These are phyloP conservation scores for Syrmaticus mikado DNA, from an alignment of 2,113 vertebrate species.

Conservation along the genomic window DNA sequence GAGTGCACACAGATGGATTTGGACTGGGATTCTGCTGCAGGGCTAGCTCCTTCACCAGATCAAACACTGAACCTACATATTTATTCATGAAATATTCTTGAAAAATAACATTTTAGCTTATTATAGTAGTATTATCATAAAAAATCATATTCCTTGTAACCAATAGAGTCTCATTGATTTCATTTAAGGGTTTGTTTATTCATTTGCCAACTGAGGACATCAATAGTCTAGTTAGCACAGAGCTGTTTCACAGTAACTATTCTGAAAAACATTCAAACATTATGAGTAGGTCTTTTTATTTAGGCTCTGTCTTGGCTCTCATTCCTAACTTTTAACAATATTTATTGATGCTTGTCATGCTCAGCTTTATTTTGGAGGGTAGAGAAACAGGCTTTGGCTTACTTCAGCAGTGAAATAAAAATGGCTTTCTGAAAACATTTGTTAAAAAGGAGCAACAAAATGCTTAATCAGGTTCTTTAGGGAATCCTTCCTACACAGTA, in stretches of 20 bases:
- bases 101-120: neutral
- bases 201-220: neutral
- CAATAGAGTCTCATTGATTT: neutral
- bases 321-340: neutral
- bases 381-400: neutral
- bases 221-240: neutral
- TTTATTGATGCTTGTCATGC: neutral
- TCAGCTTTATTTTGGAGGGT: neutral
- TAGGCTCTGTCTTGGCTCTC: neutral
- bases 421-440: slow-evolving; percentile 49
- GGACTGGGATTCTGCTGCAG: neutral
- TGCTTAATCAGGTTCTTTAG: slow-evolving; percentile 52
- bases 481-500: slow-evolving; percentile 61
- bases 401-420: neutral
- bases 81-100: neutral
- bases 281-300: neutral
- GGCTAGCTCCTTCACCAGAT: neutral
- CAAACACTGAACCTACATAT: neutral
- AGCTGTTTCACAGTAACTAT: neutral
- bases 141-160: neutral
- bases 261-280: neutral
- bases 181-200: neutral
- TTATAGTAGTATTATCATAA: neutral
- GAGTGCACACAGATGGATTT: neutral
- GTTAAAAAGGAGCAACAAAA: slow-evolving; percentile 33